phyloP scores from a whole-genome alignment of 2,797 vertebrate species.

The Sarcophilus harrisii region DNA sequence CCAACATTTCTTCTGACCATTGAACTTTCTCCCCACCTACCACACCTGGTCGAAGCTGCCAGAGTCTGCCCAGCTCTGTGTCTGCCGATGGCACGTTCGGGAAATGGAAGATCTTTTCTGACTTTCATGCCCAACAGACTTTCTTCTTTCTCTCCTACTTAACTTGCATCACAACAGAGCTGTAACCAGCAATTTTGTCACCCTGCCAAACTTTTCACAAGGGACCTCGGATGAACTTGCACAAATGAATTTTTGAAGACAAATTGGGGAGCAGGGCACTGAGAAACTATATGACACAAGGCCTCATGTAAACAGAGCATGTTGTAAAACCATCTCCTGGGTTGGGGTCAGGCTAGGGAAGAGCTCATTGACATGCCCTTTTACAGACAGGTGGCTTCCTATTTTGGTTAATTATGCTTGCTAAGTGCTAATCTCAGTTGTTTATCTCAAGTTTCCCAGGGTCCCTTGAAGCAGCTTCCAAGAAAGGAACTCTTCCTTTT shows the following conservation, averaged over 20 bases:
- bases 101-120: background rate
- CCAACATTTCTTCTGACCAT: rapidly evolving
- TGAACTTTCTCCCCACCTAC: background rate
- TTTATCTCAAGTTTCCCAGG: background rate
- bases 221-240: background rate
- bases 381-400: background rate
- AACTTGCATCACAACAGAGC: background rate
- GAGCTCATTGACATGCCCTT: background rate
- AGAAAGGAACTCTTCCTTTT: background rate
- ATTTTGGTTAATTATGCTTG: background rate
- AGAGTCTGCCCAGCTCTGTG: background rate
- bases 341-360: background rate
- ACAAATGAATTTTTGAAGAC: background rate
- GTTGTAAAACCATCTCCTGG: background rate
- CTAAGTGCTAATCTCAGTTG: background rate
- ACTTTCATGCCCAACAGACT: background rate
- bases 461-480: background rate
- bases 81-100: background rate
- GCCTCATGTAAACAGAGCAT: background rate
- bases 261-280: background rate
- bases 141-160: background rate
- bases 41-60: background rate
- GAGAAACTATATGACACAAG: background rate
- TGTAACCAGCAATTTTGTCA: background rate
- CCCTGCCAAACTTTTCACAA: background rate